A percentile compares a stretch with the other conserved stretches of the same genome.
These are phyloP conservation scores for Umimayanthus chanpuru DNA, from an alignment of 92 coral and sea anemone species.

Conservation along the genomic window DNA sequence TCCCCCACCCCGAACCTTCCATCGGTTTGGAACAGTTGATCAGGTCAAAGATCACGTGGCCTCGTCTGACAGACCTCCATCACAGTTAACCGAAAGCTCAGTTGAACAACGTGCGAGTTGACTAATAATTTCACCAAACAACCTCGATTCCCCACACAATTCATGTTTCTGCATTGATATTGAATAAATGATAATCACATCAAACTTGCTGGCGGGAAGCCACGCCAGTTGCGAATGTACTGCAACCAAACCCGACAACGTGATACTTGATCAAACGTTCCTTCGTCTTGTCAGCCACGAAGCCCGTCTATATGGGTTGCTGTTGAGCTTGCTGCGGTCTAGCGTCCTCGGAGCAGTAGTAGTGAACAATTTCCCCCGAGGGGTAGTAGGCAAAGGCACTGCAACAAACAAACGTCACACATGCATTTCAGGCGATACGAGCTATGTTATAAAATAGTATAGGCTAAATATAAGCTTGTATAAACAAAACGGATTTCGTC, in stretches of 20 bases:
- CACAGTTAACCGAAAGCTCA: background rate
- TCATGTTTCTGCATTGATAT: background rate
- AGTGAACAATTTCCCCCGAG: slow-evolving; percentile 92
- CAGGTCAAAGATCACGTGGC: too few species aligned
- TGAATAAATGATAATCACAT: background rate
- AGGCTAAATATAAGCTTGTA: too few species aligned
- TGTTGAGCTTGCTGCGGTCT: slow-evolving; percentile 46
- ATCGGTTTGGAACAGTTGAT: too few species aligned
- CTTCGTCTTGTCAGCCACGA: background rate
- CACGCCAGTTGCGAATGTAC: background rate
- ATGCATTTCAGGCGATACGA: too few species aligned
- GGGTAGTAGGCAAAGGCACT: slow-evolving; percentile 99
- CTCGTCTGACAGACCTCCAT: too few species aligned
- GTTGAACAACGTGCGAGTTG: background rate
- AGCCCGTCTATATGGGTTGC: slow-evolving; percentile 1
- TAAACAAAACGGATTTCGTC: too few species aligned
- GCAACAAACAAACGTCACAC: slow-evolving; percentile 13
- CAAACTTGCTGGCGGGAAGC: background rate
- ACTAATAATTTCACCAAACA: background rate
- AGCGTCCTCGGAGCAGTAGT: slow-evolving; percentile 88
- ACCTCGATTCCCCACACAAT: background rate
- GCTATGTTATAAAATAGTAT: too few species aligned
- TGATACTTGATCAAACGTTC: background rate
- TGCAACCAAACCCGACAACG: background rate
- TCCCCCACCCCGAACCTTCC: too few species aligned